These are phyloP conservation scores for Nebria ingens DNA, from an alignment of 1,140 invertebrate genomes.

Conservation along the genomic window DNA sequence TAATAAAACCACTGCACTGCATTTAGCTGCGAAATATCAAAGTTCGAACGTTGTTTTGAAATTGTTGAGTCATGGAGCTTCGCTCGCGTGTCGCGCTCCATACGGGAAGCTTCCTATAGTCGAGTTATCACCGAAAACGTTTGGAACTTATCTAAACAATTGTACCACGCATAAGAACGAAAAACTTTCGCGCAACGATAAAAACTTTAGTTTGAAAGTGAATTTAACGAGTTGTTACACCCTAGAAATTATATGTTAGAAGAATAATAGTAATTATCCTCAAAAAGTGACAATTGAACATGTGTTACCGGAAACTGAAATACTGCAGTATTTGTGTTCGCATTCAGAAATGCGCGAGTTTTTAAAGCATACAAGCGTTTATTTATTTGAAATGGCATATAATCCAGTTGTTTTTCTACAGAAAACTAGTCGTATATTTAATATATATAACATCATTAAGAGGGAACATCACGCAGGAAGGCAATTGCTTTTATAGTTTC, in stretches of 20 bases:
- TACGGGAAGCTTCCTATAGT: conserved; percentile 57
- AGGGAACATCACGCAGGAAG: conserved; percentile 54
- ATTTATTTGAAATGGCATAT: conserved; percentile 72
- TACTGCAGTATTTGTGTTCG: conserved; percentile 54
- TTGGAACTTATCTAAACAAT: conserved; percentile 59
- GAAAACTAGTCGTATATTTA: conserved; percentile 60
- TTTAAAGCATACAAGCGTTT: conserved; percentile 68
- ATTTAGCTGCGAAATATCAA: conserved; percentile 66
- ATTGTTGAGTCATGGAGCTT: conserved; percentile 57
- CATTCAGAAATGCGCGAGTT: conserved; percentile 51
- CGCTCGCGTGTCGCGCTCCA: conserved; percentile 54
- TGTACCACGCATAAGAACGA: conserved; percentile 38
- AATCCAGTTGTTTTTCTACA: conserved; percentile 58
- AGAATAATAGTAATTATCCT: background rate
- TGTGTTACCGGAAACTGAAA: conserved; percentile 41
- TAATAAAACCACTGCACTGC: conserved; percentile 65
- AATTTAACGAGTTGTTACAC: conserved; percentile 60
- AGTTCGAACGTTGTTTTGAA: conserved; percentile 46
- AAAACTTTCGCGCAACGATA: conserved; percentile 46
- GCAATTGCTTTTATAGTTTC: too few relatives aligned
- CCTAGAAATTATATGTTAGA: conserved; percentile 18
- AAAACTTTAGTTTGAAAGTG: conserved; percentile 56
- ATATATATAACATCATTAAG: conserved; percentile 57
- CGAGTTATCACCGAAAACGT: conserved; percentile 50
- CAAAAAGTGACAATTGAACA: conserved; percentile 10